Evolutionary conservation across 2,888 invertebrate genomes (phyloP), one percentile per base, ranked within the genome.

Genomic region (Nemotelus pantherinus): DNA sequence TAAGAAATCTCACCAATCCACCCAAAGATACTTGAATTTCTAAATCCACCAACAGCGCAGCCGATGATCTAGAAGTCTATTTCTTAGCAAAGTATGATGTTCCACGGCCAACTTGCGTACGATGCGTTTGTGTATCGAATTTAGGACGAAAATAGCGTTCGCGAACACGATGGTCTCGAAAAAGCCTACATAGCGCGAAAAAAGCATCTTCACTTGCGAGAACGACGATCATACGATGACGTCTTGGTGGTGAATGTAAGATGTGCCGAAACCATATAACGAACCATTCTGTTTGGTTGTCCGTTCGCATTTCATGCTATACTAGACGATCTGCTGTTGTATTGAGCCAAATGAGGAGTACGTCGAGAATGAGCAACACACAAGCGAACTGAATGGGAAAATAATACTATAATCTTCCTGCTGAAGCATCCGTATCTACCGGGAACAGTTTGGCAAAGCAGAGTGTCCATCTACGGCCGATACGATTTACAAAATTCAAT

Each of bases 391-490:
- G 50, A 50, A 50, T 60, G 7, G 60, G 60, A 39, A 48, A 68
- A 68, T 68, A 68, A 68, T 48, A 68, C 39, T 48, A 25, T n/a
- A 48, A 68, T 68, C 50, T 68, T 68, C 67, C 67, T 47, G 50
- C n/a, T 3, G 60, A 7, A 43, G 41, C 60, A 25, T 48, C 57
- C 3, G 10, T 57, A n/a, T n/a, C 25, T 25, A 9, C n/a, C 9
- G 25, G n/a, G 58, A 41, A 41, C 7, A 43, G 41, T 39, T n/a
- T 44, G n/a, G 45, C 65, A 47, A 50, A 65, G 79, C 50, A 81
- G 77, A 81, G 82, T 83, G 83, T 84, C 86, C 86, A 86, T 86
- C 86, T 86, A 86, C 84, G 85, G 86, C 84, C 84, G 85, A 86
- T 86, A 85, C 85, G 83, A 79, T 81, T 80, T 80, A 48, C 68